These are phyloP conservation scores for Sylvicola fuscatus DNA, from an alignment of 2,888 invertebrate genomes.

Conservation along the genomic window DNA sequence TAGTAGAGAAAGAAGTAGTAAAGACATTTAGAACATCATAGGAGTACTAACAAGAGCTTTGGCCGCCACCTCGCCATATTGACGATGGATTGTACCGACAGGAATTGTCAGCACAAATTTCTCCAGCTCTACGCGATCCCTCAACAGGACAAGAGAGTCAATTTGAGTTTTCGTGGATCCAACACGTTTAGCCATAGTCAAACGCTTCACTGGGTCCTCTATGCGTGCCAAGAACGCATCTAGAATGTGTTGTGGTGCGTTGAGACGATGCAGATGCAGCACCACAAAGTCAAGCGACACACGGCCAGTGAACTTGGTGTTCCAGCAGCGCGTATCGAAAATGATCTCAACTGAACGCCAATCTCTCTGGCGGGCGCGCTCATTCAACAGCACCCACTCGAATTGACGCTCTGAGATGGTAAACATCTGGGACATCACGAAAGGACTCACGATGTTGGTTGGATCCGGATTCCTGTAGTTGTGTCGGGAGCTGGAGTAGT, in stretches of 20 bases:
- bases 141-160: background rate
- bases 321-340: conserved; percentile 8
- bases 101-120: conserved; percentile 15
- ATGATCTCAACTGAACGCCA: conserved; percentile 19
- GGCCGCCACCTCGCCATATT: conserved; percentile 50
- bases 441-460: conserved; percentile 10
- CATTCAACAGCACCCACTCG: conserved; percentile 47
- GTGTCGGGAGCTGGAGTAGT: conserved; percentile 17
- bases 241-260: conserved; percentile 17
- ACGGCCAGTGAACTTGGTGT: conserved; percentile 23
- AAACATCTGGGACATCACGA: conserved; percentile 17
- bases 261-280: conserved; percentile 16
- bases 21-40: no score
- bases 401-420: conserved; percentile 38
- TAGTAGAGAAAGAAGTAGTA: no score
- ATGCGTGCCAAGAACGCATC: no score
- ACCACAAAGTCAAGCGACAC: conserved; percentile 20
- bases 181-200: conserved; percentile 2
- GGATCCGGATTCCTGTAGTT: conserved; percentile 17
- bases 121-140: conserved; percentile 9
- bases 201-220: conserved; percentile 2
- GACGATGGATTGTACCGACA: conserved; percentile 39
- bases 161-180: background rate
- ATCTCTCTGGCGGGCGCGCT: conserved; percentile 20
- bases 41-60: conserved; percentile 16